Conservation (phyloP, 2,888 invertebrate species). For the Tryphoninae sp. region DNA sequence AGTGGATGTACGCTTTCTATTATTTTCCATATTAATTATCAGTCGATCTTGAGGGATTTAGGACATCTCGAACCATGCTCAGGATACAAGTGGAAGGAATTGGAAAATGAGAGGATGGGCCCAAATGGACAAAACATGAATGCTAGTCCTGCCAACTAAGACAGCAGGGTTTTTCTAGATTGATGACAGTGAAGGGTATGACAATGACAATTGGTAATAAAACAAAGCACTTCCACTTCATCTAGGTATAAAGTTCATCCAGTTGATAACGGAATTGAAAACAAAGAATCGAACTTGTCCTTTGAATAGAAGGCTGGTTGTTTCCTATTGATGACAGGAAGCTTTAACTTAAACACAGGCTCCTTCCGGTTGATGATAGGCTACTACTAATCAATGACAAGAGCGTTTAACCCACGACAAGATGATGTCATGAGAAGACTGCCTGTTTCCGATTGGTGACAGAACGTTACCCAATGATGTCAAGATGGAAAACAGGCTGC, state of each 20-base stretch:
- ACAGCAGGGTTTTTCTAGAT: no score
- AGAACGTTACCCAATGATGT: not conserved
- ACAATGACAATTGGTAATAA: not conserved
- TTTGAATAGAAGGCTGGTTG: not conserved
- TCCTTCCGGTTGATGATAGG: not conserved
- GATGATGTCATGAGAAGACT: not conserved
- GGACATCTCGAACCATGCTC: not conserved
- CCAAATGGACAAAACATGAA: no score
- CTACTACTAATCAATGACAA: not conserved
- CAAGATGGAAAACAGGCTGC: no score
- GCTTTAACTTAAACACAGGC: not conserved
- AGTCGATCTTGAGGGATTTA: not conserved
- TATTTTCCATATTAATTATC: conserved; percentile 1
- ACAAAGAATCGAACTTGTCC: no score
- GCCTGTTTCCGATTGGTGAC: not conserved
- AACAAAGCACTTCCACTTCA: no score
- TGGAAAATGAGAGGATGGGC: no score
- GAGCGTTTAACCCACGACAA: no score
- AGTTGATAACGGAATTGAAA: not conserved
- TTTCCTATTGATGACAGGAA: not conserved
- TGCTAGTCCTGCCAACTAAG: no score
- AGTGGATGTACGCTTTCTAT: not conserved
- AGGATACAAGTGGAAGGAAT: no score
- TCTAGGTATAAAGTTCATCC: not conserved
- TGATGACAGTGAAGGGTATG: no score